Percentiles rank a stretch among this genome's conserved stretches.
phyloP scores from a whole-genome alignment of 2,797 vertebrate species.

The Melanotaenia boesemani region DNA sequence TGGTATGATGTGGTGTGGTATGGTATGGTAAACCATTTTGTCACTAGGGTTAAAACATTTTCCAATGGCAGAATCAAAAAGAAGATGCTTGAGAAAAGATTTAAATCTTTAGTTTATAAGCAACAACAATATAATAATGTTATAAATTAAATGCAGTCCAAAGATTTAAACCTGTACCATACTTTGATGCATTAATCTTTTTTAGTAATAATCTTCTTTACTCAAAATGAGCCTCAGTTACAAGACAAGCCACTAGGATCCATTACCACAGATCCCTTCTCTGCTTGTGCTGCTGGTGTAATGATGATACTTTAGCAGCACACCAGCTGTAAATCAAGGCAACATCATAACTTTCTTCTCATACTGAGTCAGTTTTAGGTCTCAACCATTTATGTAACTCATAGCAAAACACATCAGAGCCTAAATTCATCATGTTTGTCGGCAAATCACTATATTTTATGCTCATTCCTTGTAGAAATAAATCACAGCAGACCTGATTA shows the following conservation, averaged over 20 bases:
- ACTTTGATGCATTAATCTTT: background rate
- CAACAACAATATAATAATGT: background rate
- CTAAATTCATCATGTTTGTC: conserved; percentile 50
- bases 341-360: conserved; percentile 33
- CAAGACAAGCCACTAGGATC: conserved; percentile 33
- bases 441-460: conserved; percentile 36
- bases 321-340: conserved; percentile 47
- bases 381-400: conserved; percentile 47
- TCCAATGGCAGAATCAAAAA: background rate
- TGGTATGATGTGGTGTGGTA: too few species aligned
- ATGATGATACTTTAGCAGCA: conserved; percentile 32
- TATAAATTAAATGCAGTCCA: background rate
- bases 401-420: conserved; percentile 39
- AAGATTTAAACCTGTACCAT: background rate
- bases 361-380: conserved; percentile 49
- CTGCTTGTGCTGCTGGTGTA: conserved; percentile 1
- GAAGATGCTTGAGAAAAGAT: background rate
- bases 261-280: conserved; percentile 36
- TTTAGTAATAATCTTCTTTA: conserved; percentile 10
- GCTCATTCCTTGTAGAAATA: conserved; percentile 46
- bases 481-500: conserved; percentile 56
- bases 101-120: background rate
- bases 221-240: conserved; percentile 5
- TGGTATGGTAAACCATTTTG: too few species aligned
- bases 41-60: too few species aligned